These are phyloP conservation scores for Trachelus tabidus DNA, from an alignment of 2,888 invertebrate species.

Conservation along the genomic window DNA sequence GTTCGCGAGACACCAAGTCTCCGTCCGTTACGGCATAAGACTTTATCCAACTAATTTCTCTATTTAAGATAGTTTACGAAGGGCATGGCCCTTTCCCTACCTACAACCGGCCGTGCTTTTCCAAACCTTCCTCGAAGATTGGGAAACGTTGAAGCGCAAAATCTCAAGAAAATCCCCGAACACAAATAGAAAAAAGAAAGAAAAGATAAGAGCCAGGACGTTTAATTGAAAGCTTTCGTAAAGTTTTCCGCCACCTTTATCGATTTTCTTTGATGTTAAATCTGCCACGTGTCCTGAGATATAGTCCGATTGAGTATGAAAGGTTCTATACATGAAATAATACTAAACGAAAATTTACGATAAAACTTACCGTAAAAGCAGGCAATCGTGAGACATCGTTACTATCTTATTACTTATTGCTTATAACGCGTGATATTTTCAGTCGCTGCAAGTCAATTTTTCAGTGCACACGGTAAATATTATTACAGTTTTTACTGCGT, in stretches of 20 bases:
- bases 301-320: background rate
- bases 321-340: background rate
- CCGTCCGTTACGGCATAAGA: conserved; percentile 2
- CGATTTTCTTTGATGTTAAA: conserved; percentile 15
- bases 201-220: background rate
- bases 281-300: conserved; percentile 5
- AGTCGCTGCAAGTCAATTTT: too few species aligned
- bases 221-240: background rate
- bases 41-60: conserved; percentile 22
- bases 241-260: background rate
- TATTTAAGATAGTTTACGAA: conserved; percentile 19
- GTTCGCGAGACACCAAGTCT: conserved; percentile 16
- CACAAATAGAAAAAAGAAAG: background rate
- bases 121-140: background rate
- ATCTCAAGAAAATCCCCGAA: background rate
- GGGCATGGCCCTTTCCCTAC: background rate
- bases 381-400: too few species aligned
- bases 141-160: background rate
- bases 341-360: background rate
- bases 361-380: too few species aligned
- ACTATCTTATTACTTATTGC: too few species aligned
- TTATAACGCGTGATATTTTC: too few species aligned
- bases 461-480: too few species aligned
- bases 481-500: too few species aligned
- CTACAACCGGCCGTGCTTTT: background rate